Conservation (phyloP, 2,797 vertebrate species). For the Pogoniulus pusillus region DNA sequence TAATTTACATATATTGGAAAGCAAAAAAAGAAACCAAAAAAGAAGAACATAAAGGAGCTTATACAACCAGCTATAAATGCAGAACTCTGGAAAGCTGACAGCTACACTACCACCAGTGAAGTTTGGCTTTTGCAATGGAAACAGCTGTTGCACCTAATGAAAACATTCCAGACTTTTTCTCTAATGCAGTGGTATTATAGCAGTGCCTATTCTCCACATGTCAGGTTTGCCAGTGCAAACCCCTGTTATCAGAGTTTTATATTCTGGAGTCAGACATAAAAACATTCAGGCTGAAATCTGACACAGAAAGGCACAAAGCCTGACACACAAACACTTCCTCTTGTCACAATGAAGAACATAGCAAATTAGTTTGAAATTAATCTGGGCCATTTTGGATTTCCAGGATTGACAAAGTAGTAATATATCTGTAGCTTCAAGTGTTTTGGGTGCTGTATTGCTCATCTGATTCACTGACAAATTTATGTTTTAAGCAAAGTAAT, state of each 20-base stretch:
- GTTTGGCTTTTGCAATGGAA: constrained; percentile 73
- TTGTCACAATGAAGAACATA: background rate
- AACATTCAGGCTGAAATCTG: constrained; percentile 32
- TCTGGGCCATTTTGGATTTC: constrained; percentile 6
- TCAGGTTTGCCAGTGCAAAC: constrained; percentile 60
- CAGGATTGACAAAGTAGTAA: background rate
- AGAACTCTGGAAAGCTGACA: constrained; percentile 61
- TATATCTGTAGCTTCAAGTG: background rate
- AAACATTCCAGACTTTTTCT: constrained; percentile 69
- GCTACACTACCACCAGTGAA: constrained; percentile 58
- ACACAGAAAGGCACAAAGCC: constrained; percentile 13
- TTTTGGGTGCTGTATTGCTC: background rate
- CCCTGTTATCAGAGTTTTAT: constrained; percentile 34
- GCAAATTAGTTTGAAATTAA: constrained; percentile 22
- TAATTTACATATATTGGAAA: constrained; percentile 68
- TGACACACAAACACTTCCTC: constrained; percentile 23
- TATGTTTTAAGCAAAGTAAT: background rate
- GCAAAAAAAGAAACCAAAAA: background rate
- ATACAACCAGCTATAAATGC: constrained; percentile 65
- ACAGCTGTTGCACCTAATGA: constrained; percentile 78
- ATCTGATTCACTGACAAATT: background rate
- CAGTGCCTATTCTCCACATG: constrained; percentile 56
- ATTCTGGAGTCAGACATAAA: constrained; percentile 47
- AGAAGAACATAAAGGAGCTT: constrained; percentile 48
- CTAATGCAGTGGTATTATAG: constrained; percentile 71